phyloP scores from a whole-genome alignment of 2,113 vertebrate genomes.

The Desmodus rotundus region DNA sequence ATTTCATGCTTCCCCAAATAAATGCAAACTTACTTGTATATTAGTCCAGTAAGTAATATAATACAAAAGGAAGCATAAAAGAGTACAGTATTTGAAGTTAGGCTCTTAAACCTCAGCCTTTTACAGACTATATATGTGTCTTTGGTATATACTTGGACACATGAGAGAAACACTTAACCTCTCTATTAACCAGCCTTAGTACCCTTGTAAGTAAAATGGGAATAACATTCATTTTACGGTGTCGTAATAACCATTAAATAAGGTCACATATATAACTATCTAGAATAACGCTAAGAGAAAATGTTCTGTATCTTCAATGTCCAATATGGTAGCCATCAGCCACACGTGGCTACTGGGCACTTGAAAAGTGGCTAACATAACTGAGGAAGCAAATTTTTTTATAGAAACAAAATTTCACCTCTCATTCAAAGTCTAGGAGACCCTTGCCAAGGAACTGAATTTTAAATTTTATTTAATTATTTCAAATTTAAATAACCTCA shows the following conservation, averaged over 20 bases:
- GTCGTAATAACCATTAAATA: neutral
- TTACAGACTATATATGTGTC: neutral
- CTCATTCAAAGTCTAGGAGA: neutral
- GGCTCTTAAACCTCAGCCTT: neutral
- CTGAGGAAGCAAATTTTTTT: neutral
- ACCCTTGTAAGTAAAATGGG: neutral
- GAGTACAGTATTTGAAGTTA: neutral
- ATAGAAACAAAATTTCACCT: neutral
- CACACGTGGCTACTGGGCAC: neutral
- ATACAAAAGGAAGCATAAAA: neutral
- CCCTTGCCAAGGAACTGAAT: neutral
- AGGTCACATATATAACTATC: neutral
- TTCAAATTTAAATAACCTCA: constrained; percentile 29
- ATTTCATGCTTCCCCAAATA: neutral
- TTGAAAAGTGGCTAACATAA: neutral
- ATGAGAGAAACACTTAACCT: neutral
- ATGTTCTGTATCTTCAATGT: neutral
- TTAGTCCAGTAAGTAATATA: neutral
- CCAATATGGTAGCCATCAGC: neutral
- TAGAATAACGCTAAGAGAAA: neutral
- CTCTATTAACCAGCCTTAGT: neutral
- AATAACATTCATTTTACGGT: neutral
- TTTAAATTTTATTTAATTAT: constrained; percentile 27
- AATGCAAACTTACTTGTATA: neutral
- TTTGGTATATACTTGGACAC: neutral